Evolutionary conservation across 2,888 invertebrate species (phyloP).

Genomic region (Oxycera nigricornis): DNA sequence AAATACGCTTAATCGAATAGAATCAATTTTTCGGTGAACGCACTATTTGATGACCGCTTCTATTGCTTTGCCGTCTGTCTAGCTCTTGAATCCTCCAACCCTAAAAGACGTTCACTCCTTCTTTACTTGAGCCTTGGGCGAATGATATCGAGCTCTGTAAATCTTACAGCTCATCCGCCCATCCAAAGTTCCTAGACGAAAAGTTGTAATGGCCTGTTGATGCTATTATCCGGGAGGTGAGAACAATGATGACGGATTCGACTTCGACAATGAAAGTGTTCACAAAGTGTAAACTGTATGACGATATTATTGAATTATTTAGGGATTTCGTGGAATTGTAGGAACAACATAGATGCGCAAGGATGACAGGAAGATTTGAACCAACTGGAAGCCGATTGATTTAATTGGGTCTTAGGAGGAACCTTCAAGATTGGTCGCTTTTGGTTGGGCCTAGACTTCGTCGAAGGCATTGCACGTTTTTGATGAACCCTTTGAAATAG

Average conservation of each 20-base stretch:
- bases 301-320: conserved; percentile 17
- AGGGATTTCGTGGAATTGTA: conserved; percentile 3
- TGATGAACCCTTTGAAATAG: no score
- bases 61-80: conserved; percentile 20
- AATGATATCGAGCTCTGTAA: background rate
- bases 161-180: background rate
- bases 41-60: conserved; percentile 6
- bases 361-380: no score
- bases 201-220: conserved; percentile 22
- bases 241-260: background rate
- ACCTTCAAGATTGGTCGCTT: no score
- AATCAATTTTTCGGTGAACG: conserved; percentile 30
- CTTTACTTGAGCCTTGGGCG: background rate
- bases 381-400: no score
- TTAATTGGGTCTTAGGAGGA: no score
- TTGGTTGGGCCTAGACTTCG: no score
- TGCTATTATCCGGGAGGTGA: conserved; percentile 24
- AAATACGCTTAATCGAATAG: background rate
- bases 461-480: no score
- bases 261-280: background rate
- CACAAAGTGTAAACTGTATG: conserved; percentile 14
- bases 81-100: background rate
- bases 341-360: background rate
- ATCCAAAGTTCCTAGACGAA: background rate
- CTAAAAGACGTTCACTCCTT: background rate